Evolutionary conservation across 2,113 vertebrate species (phyloP), one percentile per base, ranked within the genome.

Genomic region (Monopterus albus): DNA sequence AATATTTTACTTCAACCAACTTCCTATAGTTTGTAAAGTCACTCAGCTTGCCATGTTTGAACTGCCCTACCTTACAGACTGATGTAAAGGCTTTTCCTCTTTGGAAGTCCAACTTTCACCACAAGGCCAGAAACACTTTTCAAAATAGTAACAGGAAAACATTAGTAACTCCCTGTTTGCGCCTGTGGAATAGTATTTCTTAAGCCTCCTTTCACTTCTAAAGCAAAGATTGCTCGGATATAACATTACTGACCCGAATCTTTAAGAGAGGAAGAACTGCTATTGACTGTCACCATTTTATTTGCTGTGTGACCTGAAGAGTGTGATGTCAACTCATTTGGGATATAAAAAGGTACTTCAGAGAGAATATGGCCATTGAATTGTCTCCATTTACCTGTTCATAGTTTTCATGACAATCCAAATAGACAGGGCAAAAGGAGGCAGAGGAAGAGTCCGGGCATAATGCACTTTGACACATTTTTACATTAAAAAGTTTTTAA

Each of bases 401-500:
- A 72, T 85, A 82, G 60, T 87, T 89, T 78, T 91, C 90, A 92
- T 59, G 93, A 94, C 93, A 94, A 94, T 94, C 93, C 85, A 84
- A 87, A 85, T 60, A 81, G 75, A 86, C 78, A 80, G 79, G 74
- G 83, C 83, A 84, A 79, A 84, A 70, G 76, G 87, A 87, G 69
- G 66, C 77, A 75, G 78, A 83, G 83, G 75, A 84, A 66, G 72
- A 88, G 79, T 88, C 83, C 89, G 89, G 86, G 89, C 88, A 87
- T 91, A 89, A 88, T 76, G 93, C 92, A 94, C 93, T 94, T 94
- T 94, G 89, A 91, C 87, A 82, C 75, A 89, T 7, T 92, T 92
- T 92, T 87, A 90, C 87, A 81, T 90, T 90, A 71, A 88, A 76
- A 90, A 88, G 79, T 89, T 88, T 89, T 90, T 81, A 87, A 92